Evolutionary conservation across 2,888 invertebrate genomes (phyloP), one percentile per base, ranked within the genome.

Genomic region (Acanthosepion pharaonis): DNA sequence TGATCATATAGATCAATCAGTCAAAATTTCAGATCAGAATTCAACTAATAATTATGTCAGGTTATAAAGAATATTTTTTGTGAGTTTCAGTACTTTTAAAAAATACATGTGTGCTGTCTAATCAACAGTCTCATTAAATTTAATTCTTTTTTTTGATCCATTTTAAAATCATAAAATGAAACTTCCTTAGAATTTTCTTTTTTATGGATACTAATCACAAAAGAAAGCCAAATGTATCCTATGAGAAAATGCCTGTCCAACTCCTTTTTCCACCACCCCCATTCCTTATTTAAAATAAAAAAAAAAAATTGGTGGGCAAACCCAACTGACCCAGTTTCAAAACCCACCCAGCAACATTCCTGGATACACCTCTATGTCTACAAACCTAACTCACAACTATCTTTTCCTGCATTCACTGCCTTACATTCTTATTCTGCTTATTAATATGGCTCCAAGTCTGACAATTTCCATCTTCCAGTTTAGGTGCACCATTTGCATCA

Each of bases 281-380:
- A 11, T n/a, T 0, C 51, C 51, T 51, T 51, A 51, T 42, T 42
- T 42, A 25, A 64, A 64, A 25, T 4, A n/a, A n/a, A 78, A 8
- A 78, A 78, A 33, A 78, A 28, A 78, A n/a, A 78, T 11, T 33
- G 23, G 59, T 59, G 59, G 59, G 23, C 23, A 59, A 59, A 78
- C 78, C n/a, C n/a, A 33, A n/a, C n/a, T 78, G 78, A 78, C 78
- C 78, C 78, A n/a, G 23, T 78, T n/a, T n/a, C 11, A 78, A 78
- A 78, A n/a, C n/a, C 78, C 78, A 78, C 78, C 78, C 78, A 33
- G n/a, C n/a, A n/a, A 78, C 78, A 78, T 78, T 78, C 78, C 78
- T 78, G 78, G 78, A n/a, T 78, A 78, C 4, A 78, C n/a, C 78
- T n/a, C 78, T 33, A n/a, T 78, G 78, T 78, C n/a, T n/a, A n/a